Evolutionary conservation across 2,797 vertebrate genomes (phyloP), one percentile per base, ranked within the genome.

Genomic region (Mormyrus hasselquistii): DNA sequence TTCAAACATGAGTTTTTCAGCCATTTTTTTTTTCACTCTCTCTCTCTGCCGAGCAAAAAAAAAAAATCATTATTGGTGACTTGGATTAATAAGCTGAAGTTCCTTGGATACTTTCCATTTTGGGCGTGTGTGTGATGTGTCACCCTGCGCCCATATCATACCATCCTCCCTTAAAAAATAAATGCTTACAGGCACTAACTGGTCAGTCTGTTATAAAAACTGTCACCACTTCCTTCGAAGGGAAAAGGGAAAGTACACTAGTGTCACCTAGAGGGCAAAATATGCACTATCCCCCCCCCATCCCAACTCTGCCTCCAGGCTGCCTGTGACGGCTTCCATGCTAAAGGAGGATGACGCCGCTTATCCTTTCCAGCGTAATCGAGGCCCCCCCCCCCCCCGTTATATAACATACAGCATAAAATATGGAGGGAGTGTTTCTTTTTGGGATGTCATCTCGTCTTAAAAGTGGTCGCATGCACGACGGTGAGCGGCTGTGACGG

Each of bases 81-180:
- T 34, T 87, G 89, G 50, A 93, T 73, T 92, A 92, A 93, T 92
- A 90, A 92, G 91, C 65, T 89, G 89, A 89, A 79, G 47, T 76
- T 22, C 22, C 14, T 59, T 55, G 84, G 84, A 57, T 25, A 16
- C 84, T 86, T 53, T 86, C 55, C 86, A 87, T 59, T 59, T 29
- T 41, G 1, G 44, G 10, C 34, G 10, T 34, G 29, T 69, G 25
- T 69, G 29, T 69, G 4, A 14, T 73, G 65, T 38, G 29, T 73
- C 79, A 83, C 55, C 7, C 55, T 8, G 55, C 1, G n/a, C 53
- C 41, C 86, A 44, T 47, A 19, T 19, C n/a, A 12, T 16, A 12
- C 86, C 25, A 38, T 34, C 25, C 52, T 29, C 6, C 14, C 4
- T 34, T 16, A 86, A 34, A 57, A 59, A 44, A 59, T 34, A 55